Conservation (phyloP, 2,113 vertebrate species). For the Alexandromys fortis region DNA sequence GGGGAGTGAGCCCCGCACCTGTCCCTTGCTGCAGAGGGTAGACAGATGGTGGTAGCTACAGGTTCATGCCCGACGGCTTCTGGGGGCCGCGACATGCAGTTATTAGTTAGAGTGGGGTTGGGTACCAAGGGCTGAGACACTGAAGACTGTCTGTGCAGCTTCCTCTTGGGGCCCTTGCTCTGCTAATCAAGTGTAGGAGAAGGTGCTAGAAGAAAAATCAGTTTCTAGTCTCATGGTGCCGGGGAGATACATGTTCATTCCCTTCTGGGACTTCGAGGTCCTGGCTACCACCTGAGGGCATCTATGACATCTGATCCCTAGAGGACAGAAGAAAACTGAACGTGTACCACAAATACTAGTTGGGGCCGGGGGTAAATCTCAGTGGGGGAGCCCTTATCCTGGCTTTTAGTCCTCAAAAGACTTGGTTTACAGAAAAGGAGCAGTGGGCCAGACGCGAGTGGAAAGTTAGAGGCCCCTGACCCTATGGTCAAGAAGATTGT, state of each 20-base stretch:
- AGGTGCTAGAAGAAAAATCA: neutral
- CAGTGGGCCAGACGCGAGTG: neutral
- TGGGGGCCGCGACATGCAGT: neutral
- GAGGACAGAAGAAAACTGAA: neutral
- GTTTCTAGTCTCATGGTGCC: neutral
- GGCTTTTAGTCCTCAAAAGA: neutral
- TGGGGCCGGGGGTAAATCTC: neutral
- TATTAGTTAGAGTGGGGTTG: neutral
- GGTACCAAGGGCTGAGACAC: neutral
- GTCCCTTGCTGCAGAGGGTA: neutral
- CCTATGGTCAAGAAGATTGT: neutral
- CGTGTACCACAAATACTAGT: neutral
- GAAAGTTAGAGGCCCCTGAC: neutral
- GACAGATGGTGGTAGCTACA: neutral
- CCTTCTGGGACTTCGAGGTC: neutral
- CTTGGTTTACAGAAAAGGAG: neutral
- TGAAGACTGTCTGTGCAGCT: neutral
- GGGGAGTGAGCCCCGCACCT: neutral
- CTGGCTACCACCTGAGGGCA: neutral
- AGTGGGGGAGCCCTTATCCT: neutral
- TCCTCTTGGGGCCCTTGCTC: neutral
- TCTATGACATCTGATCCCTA: neutral
- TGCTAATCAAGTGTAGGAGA: no score
- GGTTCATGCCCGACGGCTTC: neutral
- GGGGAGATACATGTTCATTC: neutral